Base-by-base conservation (phyloP, 2,113 vertebrate species). In the Muntiacus reevesi region DNA sequence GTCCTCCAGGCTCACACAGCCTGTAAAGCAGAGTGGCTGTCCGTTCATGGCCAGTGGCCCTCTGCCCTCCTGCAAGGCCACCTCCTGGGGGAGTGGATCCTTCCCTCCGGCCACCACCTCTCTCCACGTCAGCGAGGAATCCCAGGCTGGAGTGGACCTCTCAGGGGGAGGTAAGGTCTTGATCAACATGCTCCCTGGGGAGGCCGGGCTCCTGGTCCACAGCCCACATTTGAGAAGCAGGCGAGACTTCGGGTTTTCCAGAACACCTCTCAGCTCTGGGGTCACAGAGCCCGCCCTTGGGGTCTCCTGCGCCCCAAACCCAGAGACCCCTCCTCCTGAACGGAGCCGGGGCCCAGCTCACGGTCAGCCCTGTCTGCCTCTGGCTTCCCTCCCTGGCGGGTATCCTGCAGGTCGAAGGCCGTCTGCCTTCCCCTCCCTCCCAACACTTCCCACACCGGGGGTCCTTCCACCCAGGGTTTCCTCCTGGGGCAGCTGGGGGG, bases 51-150 rank as follows among this genome's bases (percentile, higher is more conserved):
- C 30, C 4, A 0, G 14, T 5, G 52, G 43, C 2, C 79, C 60
- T 2, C 25, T 2, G 2, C 23, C 43, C 27, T 19, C 25, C 54
- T 2, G 14, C 54, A n/a, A 76, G 21, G 16, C 3, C 9, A 5
- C n/a, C 27, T 78, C 7, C 17, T 33, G 33, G 0, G 1, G 3
- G 19, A 17, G 10, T 4, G 40, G 57, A 9, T 7, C 1, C 1
- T 21, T 28, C 21, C 15, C 11, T 2, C 28, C 0, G 5, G 25
- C 10, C 50, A 9, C 16, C 3, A 0, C 43, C 15, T 33, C 3
- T 50, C 30, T 57, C 16, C 1, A 0, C 7, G 16, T 10, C 47
- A 36, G 43, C 23, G 0, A 6, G 57, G 45, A 45, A 9, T 55
- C n/a, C 55, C 67, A 5, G 9, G 23, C 36, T 28, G 4, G 28